These are phyloP conservation scores for Enteromius fasciolatus DNA, from an alignment of 2,797 vertebrate genomes.

Conservation along the genomic window DNA sequence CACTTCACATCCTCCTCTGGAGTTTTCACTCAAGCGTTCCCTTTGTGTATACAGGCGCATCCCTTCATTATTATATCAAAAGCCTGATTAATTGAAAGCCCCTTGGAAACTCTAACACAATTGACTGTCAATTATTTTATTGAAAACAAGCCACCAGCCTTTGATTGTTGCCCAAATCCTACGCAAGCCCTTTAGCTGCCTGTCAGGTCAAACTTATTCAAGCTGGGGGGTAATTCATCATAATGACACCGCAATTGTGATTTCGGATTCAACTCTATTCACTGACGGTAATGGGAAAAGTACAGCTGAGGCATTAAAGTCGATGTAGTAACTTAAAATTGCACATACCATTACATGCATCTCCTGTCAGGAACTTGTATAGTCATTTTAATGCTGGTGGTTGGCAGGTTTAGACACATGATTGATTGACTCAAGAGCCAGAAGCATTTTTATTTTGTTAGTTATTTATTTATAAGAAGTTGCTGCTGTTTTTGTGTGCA, in stretches of 20 bases:
- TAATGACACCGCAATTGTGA: conserved; percentile 43
- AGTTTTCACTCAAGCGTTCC: neutral
- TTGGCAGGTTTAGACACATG: neutral
- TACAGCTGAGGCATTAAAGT: neutral
- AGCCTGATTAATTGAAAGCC: conserved; percentile 38
- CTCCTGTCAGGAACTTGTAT: neutral
- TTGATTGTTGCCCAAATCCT: conserved; percentile 29
- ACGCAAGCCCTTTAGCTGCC: conserved; percentile 25
- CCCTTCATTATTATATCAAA: conserved; percentile 44
- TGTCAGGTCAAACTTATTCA: conserved; percentile 43
- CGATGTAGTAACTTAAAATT: conserved; percentile 38
- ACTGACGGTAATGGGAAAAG: conserved; percentile 25
- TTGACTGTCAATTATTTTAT: conserved; percentile 30
- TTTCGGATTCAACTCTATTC: conserved; percentile 40
- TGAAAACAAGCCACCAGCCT: conserved; percentile 30
- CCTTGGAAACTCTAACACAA: conserved; percentile 20
- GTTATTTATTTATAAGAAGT: neutral
- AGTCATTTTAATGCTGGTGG: neutral
- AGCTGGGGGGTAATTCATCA: conserved; percentile 49
- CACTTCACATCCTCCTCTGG: conserved; percentile 14
- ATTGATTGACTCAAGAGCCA: conserved; percentile 2
- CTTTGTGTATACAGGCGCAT: neutral
- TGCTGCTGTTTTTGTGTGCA: neutral
- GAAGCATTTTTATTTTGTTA: neutral
- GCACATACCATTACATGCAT: neutral